Base-by-base conservation (phyloP, 2,888 invertebrate species). In the Hololepta plana region DNA sequence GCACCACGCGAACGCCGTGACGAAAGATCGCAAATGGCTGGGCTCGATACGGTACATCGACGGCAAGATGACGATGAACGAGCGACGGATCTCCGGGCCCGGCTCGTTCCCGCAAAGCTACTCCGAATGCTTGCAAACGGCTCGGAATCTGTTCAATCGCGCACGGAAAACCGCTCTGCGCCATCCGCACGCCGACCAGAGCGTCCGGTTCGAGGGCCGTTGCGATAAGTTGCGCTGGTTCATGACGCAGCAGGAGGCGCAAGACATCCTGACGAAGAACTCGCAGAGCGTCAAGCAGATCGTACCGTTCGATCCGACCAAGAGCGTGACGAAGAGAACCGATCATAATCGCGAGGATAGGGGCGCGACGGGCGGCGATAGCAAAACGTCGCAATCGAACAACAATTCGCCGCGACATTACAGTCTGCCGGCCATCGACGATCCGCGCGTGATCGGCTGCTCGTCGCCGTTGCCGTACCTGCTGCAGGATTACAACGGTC, bases 211-310 rank as follows among this genome's bases (percentile, higher is more conserved):
- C 44, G 72, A 74, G 40, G 59, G 62, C 8, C 60, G 70, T 23
- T 67, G 73, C 21, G 71, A 75, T 36, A 62, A 66, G 27, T 56
- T 87, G 8, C 63, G 85, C 33, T 90, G 88, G 88, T 90, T 85
- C 53, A 72, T 88, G 66, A 52, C 88, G 26, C 87, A 87, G 1
- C 75, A 76, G 45, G 88, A 90, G 58, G 85, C 85, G 1, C 75
- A 80, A 43, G 70, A 73, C 37, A 60, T 80, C 16, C 53, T 80
- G 2, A 57, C 76, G 2, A 76, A 76, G 11, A 67, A 71, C 41
- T 75, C 75, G 20, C 72, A 67, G 29, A 77, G 75, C 43, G 76
- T 79, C 5, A 77, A 77, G 53, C 75, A 77, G 31, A 65, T 67
- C 36, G 72, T 76, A 36, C 79, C 79, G 30, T 79, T 79, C 44